Evolutionary conservation across 2,113 vertebrate species (phyloP).

Genomic region (Etheostoma spectabile): DNA sequence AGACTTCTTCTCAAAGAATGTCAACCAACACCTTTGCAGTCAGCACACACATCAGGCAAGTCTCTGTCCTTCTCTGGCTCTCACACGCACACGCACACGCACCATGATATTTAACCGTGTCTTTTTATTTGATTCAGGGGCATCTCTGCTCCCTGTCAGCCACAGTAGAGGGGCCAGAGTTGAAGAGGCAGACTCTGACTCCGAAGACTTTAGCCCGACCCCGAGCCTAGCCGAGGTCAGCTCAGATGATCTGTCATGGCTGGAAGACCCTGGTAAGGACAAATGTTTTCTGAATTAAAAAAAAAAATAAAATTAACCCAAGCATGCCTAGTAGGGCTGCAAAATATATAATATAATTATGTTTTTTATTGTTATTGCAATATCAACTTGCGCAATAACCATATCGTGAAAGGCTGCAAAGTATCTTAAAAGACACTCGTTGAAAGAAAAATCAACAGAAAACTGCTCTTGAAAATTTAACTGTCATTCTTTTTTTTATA

Average conservation of each 20-base stretch:
- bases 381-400: too few relatives aligned
- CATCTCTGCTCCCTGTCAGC: slow-evolving; percentile 34
- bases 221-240: slow-evolving; percentile 85
- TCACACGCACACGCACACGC: neutral
- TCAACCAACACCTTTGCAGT: slow-evolving; percentile 33
- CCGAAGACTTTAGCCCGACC: slow-evolving; percentile 82
- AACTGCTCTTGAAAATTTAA: too few relatives aligned
- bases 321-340: neutral
- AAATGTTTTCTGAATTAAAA: neutral
- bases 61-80: neutral
- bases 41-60: slow-evolving; percentile 55
- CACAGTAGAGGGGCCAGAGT: slow-evolving; percentile 43
- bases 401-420: too few relatives aligned
- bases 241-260: slow-evolving; percentile 82
- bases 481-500: too few relatives aligned
- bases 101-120: neutral
- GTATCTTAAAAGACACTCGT: too few relatives aligned
- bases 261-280: slow-evolving; percentile 72
- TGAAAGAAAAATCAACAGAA: too few relatives aligned
- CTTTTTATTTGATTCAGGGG: slow-evolving; percentile 27
- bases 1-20: slow-evolving; percentile 67
- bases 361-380: too few relatives aligned
- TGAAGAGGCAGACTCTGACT: slow-evolving; percentile 68
- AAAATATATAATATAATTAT: too few relatives aligned
- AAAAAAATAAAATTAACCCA: neutral